Conservation (phyloP, 2,797 vertebrate genomes). For the Sebastes goodei region DNA sequence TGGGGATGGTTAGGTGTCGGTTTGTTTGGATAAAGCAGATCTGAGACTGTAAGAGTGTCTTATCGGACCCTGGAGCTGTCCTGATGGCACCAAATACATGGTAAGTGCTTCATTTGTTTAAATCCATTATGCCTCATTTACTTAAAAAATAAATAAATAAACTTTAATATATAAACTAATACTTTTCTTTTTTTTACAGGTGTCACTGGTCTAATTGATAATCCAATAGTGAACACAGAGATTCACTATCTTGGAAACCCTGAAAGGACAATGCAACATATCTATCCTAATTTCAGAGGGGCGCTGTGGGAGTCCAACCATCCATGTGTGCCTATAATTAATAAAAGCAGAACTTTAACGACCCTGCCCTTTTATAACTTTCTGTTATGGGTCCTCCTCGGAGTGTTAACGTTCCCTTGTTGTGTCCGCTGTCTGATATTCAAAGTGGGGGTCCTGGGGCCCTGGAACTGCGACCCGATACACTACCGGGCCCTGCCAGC, state of each 20-base stretch:
- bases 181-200: conserved; percentile 35
- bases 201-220: conserved; percentile 28
- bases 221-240: conserved; percentile 55
- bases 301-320: conserved; percentile 69
- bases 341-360: conserved; percentile 57
- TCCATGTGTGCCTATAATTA: conserved; percentile 54
- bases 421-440: conserved; percentile 80
- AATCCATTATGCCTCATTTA: background rate
- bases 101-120: conserved; percentile 25
- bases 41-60: conserved; percentile 22
- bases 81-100: conserved; percentile 38
- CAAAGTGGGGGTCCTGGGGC: conserved; percentile 85
- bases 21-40: conserved; percentile 7
- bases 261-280: conserved; percentile 84
- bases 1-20: conserved; percentile 38
- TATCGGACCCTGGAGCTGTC: conserved; percentile 25
- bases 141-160: background rate
- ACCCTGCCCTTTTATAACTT: conserved; percentile 64
- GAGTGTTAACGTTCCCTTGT: conserved; percentile 77
- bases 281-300: conserved; percentile 68
- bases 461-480: conserved; percentile 82
- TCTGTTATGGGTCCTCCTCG: conserved; percentile 80
- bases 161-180: too few relatives aligned
- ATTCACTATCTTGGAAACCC: conserved; percentile 59
- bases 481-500: conserved; percentile 79